Base-by-base conservation (phyloP, 2,888 invertebrate species). In the Brenthis hecate region DNA sequence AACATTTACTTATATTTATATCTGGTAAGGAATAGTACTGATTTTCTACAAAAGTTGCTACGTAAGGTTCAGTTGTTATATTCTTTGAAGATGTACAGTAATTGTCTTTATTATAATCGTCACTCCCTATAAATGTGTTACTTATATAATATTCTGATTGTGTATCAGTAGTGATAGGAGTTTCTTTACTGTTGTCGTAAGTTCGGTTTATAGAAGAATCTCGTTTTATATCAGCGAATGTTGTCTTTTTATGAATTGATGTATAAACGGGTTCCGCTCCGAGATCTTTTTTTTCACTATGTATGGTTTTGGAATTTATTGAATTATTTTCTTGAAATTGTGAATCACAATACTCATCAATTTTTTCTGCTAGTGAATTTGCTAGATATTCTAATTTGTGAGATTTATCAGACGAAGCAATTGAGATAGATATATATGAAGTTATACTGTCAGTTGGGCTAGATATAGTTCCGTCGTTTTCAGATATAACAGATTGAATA, bases 11-110 rank as follows among this genome's bases (percentile, higher is more conserved):
- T 32, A 95, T 94, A 68, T 95, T 95, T 58, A 96, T 94, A 83
- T 96, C 96, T 11, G 96, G 96, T 72, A 96, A 86, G 28, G 96
- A 96, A 84, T 95, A 94, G 79, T 95, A 96, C 81, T 95, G 95
- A 82, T 96, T 95, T 82, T 95, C 95, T 72, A 93, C 89, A 72
- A 95, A 83, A 47, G 93, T 93, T 32, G 92, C 88, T 13, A 92
- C 90, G 76, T 88, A 93, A 50, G 93, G 92, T 81, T 93, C 93
- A 65, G 92, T 91, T 43, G 90, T 92, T 75, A 89, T 92, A 75
- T 91, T 93, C 82, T 85, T 93, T 66, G 84, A 81, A 67, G 87
- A 93, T 69, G 84, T 91, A 76, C 86, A 88, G 68, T 88, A 84
- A 72, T 82, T 88, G 78, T 87, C 88, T 57, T 85, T 85, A 61